Evolutionary conservation across 2,888 invertebrate genomes (phyloP), one percentile per base, ranked within the genome.

Genomic region (Gonocerus acuteangulatus): DNA sequence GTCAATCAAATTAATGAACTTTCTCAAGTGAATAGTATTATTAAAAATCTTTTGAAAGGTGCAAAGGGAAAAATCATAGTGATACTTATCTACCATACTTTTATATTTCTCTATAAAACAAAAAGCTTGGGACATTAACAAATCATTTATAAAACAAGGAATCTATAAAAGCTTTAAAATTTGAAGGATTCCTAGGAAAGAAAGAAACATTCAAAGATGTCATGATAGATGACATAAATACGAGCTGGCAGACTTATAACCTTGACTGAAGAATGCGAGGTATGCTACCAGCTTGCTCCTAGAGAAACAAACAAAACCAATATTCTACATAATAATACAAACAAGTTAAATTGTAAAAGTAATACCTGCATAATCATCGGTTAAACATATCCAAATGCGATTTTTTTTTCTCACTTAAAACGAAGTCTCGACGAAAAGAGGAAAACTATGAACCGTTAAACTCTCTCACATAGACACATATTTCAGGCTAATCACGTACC

Each of bases 361-460:
- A 39, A 39, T 39, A 52, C 52, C n/a, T 52, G 39, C 52, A 39
- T 52, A 22, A 39, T 36, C 52, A 52, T 52, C 34, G 39, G 52
- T 47, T 7, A 15, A 36, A 42, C 19, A 39, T 52, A 7, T 21
- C 22, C 21, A 39, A 34, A 21, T 22, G 23, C 21, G 36, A 13
- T 19, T 18, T n/a, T 13, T 13, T 21, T 22, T n/a, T 9, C 32
- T 19, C 23, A 51, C 32, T 39, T 39, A 36, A n/a, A 18, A 21
- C 2, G 36, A 36, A 19, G 21, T 52, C 19, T 23, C 39, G 36
- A 19, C 23, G 19, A 18, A 22, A 52, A 36, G 39, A 39, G 52
- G 36, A 34, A 39, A 34, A 34, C 21, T 19, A 52, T 23, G 52
- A 42, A 52, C 52, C 52, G 52, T 52, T 52, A 52, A 52, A 52